A percentile compares a stretch with the other conserved stretches of the same genome.
phyloP scores from a whole-genome alignment of 2,113 vertebrate species.

The Candoia aspera region DNA sequence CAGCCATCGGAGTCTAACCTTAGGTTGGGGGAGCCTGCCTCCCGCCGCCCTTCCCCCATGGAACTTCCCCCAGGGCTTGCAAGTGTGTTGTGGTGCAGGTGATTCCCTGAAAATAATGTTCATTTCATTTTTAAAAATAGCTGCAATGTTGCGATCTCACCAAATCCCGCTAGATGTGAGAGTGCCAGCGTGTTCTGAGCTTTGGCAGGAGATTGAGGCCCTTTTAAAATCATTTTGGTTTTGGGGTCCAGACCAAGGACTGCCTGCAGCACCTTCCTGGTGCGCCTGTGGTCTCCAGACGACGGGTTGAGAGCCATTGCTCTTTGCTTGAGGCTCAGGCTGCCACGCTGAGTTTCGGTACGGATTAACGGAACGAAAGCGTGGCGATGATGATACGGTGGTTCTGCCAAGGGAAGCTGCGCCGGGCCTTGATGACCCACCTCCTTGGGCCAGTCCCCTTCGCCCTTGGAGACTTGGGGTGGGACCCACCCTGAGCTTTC shows the following conservation, averaged over 20 bases:
- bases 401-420: neutral
- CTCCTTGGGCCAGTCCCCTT: neutral
- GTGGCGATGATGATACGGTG: neutral
- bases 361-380: neutral
- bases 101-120: neutral
- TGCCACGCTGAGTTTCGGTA: neutral
- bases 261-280: neutral
- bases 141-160: neutral
- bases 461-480: neutral
- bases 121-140: neutral
- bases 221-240: neutral
- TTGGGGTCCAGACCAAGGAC: neutral
- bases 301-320: neutral
- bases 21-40: neutral
- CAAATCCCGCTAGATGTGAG: neutral
- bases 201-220: neutral
- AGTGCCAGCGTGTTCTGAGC: neutral
- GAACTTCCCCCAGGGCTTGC: neutral
- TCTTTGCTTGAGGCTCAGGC: neutral
- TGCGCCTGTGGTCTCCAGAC: neutral
- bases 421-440: neutral
- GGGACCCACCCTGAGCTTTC: neutral
- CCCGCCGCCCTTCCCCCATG: neutral
- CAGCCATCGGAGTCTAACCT: neutral
- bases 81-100: neutral